Evolutionary conservation across 1,140 invertebrate species (phyloP), one percentile per base, ranked within the genome.

Genomic region (Ostrea edulis): DNA sequence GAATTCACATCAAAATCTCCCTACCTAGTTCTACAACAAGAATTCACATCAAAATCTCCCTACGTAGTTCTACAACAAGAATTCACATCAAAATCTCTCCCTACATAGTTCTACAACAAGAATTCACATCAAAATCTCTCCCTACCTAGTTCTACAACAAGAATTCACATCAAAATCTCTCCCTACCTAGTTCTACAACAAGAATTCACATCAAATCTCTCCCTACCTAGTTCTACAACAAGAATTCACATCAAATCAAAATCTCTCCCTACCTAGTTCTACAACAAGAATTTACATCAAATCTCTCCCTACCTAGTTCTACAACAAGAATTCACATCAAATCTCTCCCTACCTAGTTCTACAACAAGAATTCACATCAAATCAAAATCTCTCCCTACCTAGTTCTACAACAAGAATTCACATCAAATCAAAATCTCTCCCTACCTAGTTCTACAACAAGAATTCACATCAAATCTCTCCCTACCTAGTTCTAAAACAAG

Each of bases 181-280:
- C 8, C 89, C 90, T 58, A 71, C 55, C 44, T 91, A 90, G 58
- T 93, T 92, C 92, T 93, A 88, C 17, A 90, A 84, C 55, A 84
- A 62, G 12, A 44, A 29, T 9, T 53, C 22, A 65, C 7, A n/a
- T n/a, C n/a, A 90, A 91, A 8, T 92, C 92, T 44, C 84, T 89
- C 8, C 89, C 90, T 58, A 71, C 55, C 44, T 91, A 90, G 58
- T 93, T 92, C 92, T 93, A 88, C 17, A 90, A 84, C 55, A 84
- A 62, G 12, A 44, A 29, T 9, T 53, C 22, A 65, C 7, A n/a
- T n/a, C n/a, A n/a, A n/a, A n/a, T n/a, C 89, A 85, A 90, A 91
- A 8, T 92, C 92, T 44, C 84, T 89, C 8, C 89, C 90, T 58
- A 71, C 55, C 44, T 91, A 90, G 58, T 93, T 92, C 92, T 93